Evolutionary conservation across 2,888 invertebrate species (phyloP), one percentile per base, ranked within the genome.

Genomic region (Scotopteryx bipunctaria): DNA sequence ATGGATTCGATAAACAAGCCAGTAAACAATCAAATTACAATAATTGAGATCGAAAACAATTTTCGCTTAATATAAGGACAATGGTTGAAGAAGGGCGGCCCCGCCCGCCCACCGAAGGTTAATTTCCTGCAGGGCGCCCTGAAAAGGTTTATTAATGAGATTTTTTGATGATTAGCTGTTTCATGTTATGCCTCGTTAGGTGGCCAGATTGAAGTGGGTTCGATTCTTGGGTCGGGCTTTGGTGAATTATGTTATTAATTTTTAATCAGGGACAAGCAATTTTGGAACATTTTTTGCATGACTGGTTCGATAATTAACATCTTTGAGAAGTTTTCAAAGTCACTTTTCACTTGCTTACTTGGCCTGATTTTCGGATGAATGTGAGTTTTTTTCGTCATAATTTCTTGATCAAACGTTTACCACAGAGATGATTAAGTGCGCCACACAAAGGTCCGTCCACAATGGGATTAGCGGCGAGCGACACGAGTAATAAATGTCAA

Each of bases 161-260:
- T 44, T 53, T 55, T 59, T 43, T 55, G 51, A 57, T 57, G 47
- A 60, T 61, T 50, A 59, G 54, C 50, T 57, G 59, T 59, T 52
- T 50, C 50, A 32, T 36, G 44, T 50, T 42, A 55, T 44, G 54
- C 48, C 41, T 56, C 41, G 50, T 43, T 46, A 49, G 27, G 36
- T 49, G 37, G 38, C 35, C 50, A 50, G 53, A 58, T 58, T 58
- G 43, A 47, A 35, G 33, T 37, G 42, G 41, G 42, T 53, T 53
- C 42, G 52, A 53, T 53, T 47, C 43, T 38, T 14, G 38, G 47
- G 33, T 35, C 17, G 15, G 16, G 21, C 1, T 16, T 38, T 38
- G 5, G 11, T 8, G 4, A 19, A 36, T 44, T 44, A 29, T 14
- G 11, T 16, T 15, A n/a, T 29, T n/a, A 33, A 32, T 19, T 13